phyloP scores from a whole-genome alignment of 2,888 invertebrate genomes.

The Folsomia manolachei region DNA sequence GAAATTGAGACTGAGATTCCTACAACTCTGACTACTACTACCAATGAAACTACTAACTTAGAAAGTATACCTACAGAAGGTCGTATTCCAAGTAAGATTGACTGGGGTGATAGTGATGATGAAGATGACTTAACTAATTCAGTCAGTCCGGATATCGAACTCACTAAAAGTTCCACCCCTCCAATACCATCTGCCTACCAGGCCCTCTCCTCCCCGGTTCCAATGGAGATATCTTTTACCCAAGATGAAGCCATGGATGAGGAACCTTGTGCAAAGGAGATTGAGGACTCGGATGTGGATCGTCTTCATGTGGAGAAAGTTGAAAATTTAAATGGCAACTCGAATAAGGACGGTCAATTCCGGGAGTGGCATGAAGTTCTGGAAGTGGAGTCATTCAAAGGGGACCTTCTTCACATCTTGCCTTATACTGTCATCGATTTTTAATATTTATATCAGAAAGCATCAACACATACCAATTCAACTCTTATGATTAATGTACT shows the following conservation, averaged over 20 bases:
- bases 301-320: slow-evolving; percentile 53
- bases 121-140: slow-evolving; percentile 30
- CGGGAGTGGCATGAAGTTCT: slow-evolving; percentile 89
- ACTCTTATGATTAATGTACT: not conserved
- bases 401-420: slow-evolving; percentile 81
- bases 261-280: slow-evolving; percentile 35
- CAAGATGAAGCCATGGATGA: not conserved
- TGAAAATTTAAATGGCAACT: slow-evolving; percentile 58
- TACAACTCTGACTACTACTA: slow-evolving; percentile 20
- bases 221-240: not conserved
- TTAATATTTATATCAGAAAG: slow-evolving; percentile 49
- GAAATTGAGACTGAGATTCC: slow-evolving; percentile 33
- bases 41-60: slow-evolving; percentile 14
- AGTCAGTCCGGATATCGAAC: slow-evolving; percentile 14
- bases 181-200: slow-evolving; percentile 18
- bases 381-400: slow-evolving; percentile 69
- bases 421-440: slow-evolving; percentile 96
- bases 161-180: slow-evolving; percentile 23
- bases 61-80: slow-evolving; percentile 24
- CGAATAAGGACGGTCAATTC: slow-evolving; percentile 62
- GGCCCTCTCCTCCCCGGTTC: not conserved
- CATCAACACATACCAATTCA: not conserved
- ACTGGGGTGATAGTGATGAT: slow-evolving; percentile 47
- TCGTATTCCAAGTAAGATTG: slow-evolving; percentile 38
- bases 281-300: slow-evolving; percentile 58